Percentiles rank a stretch among this genome's conserved stretches.
phyloP scores from a whole-genome alignment of 64 coral and sea anemone species.

The Astreopora myriophthalma region DNA sequence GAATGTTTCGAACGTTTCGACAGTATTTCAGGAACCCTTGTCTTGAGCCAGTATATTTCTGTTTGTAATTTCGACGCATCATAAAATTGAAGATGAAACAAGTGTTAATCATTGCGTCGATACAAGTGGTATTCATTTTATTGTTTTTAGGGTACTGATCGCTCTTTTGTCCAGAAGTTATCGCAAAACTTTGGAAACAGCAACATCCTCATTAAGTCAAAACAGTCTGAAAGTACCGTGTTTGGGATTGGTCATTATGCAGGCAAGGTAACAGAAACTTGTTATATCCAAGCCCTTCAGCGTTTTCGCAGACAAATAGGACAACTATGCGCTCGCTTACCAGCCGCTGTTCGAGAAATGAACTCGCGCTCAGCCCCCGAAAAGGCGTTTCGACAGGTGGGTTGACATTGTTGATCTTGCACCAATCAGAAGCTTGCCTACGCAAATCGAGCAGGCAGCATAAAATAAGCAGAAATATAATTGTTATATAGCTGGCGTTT shows the following conservation, averaged over 20 bases:
- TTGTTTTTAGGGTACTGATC: constrained; percentile 78
- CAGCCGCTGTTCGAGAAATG: no score
- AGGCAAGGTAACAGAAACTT: constrained; percentile 60
- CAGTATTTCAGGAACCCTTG: neutral
- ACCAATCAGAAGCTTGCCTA: no score
- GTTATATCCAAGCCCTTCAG: no score
- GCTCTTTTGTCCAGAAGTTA: constrained; percentile 86
- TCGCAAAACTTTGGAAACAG: constrained; percentile 76
- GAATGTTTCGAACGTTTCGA: neutral
- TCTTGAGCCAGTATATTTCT: neutral
- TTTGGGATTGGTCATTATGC: constrained; percentile 88
- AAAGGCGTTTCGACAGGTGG: no score
- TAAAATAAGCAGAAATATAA: no score
- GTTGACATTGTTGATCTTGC: no score
- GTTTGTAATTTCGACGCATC: neutral
- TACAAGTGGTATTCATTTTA: neutral
- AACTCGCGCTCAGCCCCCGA: no score
- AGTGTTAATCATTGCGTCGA: neutral
- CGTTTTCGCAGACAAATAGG: no score
- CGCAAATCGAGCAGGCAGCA: no score
- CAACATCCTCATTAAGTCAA: constrained; percentile 61
- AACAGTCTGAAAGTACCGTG: constrained; percentile 42
- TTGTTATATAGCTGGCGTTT: no score
- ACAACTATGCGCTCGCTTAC: no score
- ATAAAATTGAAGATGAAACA: no score